Evolutionary conservation across 2,797 vertebrate species (phyloP).

Genomic region (Takifugu ocellatus): DNA sequence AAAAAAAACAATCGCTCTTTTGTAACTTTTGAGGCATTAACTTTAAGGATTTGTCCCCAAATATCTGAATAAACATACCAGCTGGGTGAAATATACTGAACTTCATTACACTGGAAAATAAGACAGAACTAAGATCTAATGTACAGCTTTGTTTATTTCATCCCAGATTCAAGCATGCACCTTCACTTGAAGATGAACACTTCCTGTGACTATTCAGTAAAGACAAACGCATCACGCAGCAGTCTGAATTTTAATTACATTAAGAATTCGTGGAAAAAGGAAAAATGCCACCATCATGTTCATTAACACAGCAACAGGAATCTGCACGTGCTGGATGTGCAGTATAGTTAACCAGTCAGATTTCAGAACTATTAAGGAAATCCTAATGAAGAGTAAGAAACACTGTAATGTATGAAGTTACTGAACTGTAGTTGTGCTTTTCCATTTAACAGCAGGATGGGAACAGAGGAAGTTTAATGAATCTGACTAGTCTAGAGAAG

Average conservation of each 20-base stretch:
- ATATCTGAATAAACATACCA: too few species aligned
- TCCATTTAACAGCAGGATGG: constrained; percentile 21
- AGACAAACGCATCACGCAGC: constrained; percentile 11
- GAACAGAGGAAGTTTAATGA: constrained; percentile 17
- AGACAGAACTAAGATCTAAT: too few species aligned
- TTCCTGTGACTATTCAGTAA: neutral
- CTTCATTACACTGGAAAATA: too few species aligned
- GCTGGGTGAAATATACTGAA: too few species aligned
- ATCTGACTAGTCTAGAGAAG: constrained; percentile 16
- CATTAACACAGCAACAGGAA: constrained; percentile 51
- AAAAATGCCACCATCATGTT: constrained; percentile 65
- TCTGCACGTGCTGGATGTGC: constrained; percentile 23
- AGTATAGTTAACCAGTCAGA: constrained; percentile 29
- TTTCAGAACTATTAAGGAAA: neutral
- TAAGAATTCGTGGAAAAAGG: constrained; percentile 79
- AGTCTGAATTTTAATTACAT: constrained; percentile 70
- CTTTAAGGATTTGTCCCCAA: too few species aligned
- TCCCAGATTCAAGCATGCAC: too few species aligned
- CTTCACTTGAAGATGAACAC: neutral
- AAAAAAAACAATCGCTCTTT: too few species aligned
- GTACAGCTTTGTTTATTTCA: too few species aligned
- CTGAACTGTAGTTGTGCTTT: constrained; percentile 13
- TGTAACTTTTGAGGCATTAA: too few species aligned
- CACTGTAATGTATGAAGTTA: neutral
- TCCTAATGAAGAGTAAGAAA: constrained; percentile 1